Conservation (phyloP, 2,113 vertebrate genomes). For the Dinomys branickii region DNA sequence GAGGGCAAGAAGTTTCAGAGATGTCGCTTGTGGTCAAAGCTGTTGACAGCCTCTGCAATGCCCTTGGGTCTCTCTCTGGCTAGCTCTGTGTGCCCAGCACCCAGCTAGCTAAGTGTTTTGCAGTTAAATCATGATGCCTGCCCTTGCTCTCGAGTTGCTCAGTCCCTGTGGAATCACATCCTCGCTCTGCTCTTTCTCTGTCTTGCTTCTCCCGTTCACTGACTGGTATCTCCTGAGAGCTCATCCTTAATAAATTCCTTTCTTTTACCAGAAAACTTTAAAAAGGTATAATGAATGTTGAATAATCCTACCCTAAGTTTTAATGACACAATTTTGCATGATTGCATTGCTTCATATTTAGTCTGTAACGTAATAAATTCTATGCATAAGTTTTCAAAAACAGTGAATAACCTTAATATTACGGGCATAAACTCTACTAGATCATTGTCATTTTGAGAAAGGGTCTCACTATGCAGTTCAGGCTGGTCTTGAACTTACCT, state of each 20-base stretch:
- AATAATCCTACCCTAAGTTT: conserved; percentile 2
- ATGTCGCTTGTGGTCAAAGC: accelerated
- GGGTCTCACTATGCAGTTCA: too few species aligned
- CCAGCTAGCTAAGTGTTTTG: not conserved
- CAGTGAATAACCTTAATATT: not conserved
- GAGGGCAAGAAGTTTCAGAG: not conserved
- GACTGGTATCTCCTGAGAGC: not conserved
- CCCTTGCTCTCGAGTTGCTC: not conserved
- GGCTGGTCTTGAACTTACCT: too few species aligned
- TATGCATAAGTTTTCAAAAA: not conserved
- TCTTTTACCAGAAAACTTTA: not conserved
- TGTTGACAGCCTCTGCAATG: not conserved
- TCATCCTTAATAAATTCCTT: not conserved
- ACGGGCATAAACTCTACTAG: not conserved
- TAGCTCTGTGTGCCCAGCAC: not conserved
- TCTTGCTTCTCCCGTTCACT: not conserved
- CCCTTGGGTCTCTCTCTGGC: not conserved
- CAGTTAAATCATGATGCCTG: not conserved
- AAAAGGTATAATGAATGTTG: not conserved
- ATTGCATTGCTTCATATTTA: not conserved
- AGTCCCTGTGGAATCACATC: not conserved
- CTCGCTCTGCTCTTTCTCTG: not conserved
- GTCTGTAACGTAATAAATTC: not conserved
- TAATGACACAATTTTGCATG: not conserved
- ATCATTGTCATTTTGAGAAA: not conserved